phyloP scores from a whole-genome alignment of 2,888 invertebrate species.

The Apantesis nais region DNA sequence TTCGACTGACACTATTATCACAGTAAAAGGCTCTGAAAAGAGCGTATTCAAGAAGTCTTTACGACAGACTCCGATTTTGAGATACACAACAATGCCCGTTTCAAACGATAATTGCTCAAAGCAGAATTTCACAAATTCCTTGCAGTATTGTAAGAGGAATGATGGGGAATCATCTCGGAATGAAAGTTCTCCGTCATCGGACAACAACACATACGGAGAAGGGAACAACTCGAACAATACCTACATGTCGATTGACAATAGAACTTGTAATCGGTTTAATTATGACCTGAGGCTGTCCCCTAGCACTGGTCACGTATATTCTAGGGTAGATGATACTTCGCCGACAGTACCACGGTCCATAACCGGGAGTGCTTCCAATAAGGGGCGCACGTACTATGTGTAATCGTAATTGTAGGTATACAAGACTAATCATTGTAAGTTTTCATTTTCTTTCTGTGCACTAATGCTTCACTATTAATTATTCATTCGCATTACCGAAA shows the following conservation, averaged over 20 bases:
- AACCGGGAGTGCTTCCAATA: slow-evolving; percentile 67
- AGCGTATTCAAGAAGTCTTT: slow-evolving; percentile 83
- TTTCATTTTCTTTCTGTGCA: slow-evolving; percentile 47
- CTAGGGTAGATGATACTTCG: slow-evolving; percentile 82
- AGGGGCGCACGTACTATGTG: slow-evolving; percentile 82
- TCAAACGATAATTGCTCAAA: slow-evolving; percentile 84
- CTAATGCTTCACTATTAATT: slow-evolving; percentile 55
- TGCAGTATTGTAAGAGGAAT: slow-evolving; percentile 78
- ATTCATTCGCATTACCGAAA: slow-evolving; percentile 48
- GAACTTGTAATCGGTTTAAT: slow-evolving; percentile 84
- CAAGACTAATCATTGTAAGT: slow-evolving; percentile 42
- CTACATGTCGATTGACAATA: slow-evolving; percentile 88
- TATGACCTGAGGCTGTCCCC: slow-evolving; percentile 84
- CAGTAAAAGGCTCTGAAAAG: slow-evolving; percentile 75
- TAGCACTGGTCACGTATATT: slow-evolving; percentile 83
- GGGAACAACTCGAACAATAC: slow-evolving; percentile 88
- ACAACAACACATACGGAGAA: slow-evolving; percentile 87
- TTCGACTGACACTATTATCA: slow-evolving; percentile 85
- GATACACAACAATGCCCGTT: slow-evolving; percentile 85
- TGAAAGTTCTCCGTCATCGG: slow-evolving; percentile 85
- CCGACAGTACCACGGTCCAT: slow-evolving; percentile 75
- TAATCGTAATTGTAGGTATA: slow-evolving; percentile 56
- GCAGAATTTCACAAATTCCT: slow-evolving; percentile 83
- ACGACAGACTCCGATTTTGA: slow-evolving; percentile 79
- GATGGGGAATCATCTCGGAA: slow-evolving; percentile 83